Evolutionary conservation across 2,113 vertebrate species (phyloP).

Genomic region (Syngnathus floridae): DNA sequence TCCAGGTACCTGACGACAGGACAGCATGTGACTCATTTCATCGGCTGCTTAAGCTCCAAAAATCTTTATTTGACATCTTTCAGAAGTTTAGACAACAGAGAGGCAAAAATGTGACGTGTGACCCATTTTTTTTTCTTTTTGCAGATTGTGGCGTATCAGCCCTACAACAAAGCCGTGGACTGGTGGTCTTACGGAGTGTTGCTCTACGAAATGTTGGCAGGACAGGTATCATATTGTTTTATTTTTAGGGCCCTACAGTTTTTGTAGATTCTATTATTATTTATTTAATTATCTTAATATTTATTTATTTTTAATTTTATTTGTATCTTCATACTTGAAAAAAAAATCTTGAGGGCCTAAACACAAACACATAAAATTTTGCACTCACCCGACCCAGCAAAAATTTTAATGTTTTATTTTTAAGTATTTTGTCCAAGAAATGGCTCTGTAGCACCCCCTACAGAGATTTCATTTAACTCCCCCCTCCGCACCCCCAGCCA

Average conservation of each 20-base stretch:
- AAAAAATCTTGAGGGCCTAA: too few species aligned
- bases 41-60: neutral
- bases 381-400: too few species aligned
- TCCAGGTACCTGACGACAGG: neutral
- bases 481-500: slow-evolving; percentile 59
- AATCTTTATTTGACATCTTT: neutral
- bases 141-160: slow-evolving; percentile 88
- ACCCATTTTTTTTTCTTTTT: slow-evolving; percentile 14
- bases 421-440: too few species aligned
- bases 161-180: slow-evolving; percentile 84
- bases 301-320: too few species aligned
- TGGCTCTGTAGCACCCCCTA: too few species aligned
- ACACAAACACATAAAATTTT: too few species aligned
- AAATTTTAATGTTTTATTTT: too few species aligned
- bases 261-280: too few species aligned
- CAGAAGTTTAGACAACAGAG: neutral
- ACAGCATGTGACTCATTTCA: neutral
- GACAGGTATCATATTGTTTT: slow-evolving; percentile 70
- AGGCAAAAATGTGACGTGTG: neutral
- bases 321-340: too few species aligned
- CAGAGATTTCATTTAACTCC: neutral
- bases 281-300: too few species aligned
- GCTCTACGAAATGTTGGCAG: slow-evolving; percentile 88
- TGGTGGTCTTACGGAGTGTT: slow-evolving; percentile 93
- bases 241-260: too few species aligned